A percentile compares a stretch with the other conserved stretches of the same genome.
Evolutionary conservation across 1,140 invertebrate species (phyloP).

Genomic region (Apis florea): DNA sequence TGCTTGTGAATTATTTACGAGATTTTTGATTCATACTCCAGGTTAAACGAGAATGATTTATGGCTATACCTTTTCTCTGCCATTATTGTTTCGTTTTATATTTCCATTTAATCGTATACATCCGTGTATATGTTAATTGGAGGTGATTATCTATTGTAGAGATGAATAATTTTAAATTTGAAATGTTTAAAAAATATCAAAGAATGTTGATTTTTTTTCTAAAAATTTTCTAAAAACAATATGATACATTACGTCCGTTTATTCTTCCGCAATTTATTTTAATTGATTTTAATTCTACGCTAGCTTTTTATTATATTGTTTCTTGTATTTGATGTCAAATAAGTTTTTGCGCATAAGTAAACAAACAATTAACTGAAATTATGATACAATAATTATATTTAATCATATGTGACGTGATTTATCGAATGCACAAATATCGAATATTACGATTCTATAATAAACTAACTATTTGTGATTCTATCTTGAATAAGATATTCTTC

Average conservation of each 20-base stretch:
- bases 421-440: neutral
- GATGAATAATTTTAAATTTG: neutral
- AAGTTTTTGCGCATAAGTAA: neutral
- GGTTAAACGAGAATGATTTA: neutral
- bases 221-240: too few species aligned
- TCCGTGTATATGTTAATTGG: neutral
- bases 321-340: too few species aligned
- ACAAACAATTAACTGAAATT: neutral
- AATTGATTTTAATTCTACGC: too few species aligned
- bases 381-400: neutral
- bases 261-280: too few species aligned
- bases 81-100: neutral
- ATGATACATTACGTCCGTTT: too few species aligned
- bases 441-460: too few species aligned
- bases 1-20: neutral
- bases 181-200: too few species aligned
- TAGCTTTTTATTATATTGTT: too few species aligned
- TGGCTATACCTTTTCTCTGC: too few species aligned
- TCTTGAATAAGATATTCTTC: too few species aligned
- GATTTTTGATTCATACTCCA: neutral
- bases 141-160: neutral
- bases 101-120: neutral
- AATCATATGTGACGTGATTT: neutral
- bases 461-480: neutral
- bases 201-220: too few species aligned